Percentiles rank a stretch among this genome's conserved stretches.
phyloP scores from a whole-genome alignment of 2,113 vertebrate species.

The Nesogale talazaci region DNA sequence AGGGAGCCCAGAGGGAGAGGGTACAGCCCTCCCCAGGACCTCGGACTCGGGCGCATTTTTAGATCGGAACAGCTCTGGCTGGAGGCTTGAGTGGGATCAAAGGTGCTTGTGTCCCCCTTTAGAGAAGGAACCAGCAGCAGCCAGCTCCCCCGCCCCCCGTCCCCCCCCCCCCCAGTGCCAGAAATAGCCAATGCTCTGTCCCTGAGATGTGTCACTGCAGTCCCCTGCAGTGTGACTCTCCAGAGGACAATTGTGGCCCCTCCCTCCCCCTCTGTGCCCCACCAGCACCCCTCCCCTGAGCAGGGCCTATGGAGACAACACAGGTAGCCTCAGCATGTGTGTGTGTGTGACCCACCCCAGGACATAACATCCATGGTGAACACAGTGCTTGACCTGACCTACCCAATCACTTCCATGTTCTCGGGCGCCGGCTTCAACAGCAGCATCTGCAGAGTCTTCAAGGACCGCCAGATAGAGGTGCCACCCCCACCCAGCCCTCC shows the following conservation, averaged over 20 bases:
- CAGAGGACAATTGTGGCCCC: neutral
- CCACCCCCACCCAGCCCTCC: fast-evolving
- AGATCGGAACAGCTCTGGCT: neutral
- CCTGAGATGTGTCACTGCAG: neutral
- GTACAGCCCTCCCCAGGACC: no score
- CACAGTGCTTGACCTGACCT: conserved; percentile 93
- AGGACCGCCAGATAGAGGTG: conserved; percentile 95
- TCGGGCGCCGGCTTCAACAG: conserved; percentile 94
- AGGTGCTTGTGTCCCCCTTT: neutral
- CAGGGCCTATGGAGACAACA: neutral
- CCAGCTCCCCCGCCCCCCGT: neutral
- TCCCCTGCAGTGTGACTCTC: neutral
- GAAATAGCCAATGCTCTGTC: neutral
- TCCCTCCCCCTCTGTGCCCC: neutral
- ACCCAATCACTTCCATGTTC: conserved; percentile 97
- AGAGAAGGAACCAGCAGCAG: neutral
- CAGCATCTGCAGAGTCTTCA: conserved; percentile 90
- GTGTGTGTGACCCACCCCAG: conserved; percentile 76
- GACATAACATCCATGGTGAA: conserved; percentile 92
- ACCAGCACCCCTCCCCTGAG: neutral
- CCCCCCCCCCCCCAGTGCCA: neutral
- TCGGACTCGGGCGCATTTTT: neutral
- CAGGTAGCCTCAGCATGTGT: neutral
- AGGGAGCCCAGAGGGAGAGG: neutral
- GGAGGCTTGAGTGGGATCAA: neutral